A percentile compares a stretch with the other conserved stretches of the same genome.
Evolutionary conservation across 2,797 vertebrate species (phyloP).

Genomic region (Cossypha niveicapilla): DNA sequence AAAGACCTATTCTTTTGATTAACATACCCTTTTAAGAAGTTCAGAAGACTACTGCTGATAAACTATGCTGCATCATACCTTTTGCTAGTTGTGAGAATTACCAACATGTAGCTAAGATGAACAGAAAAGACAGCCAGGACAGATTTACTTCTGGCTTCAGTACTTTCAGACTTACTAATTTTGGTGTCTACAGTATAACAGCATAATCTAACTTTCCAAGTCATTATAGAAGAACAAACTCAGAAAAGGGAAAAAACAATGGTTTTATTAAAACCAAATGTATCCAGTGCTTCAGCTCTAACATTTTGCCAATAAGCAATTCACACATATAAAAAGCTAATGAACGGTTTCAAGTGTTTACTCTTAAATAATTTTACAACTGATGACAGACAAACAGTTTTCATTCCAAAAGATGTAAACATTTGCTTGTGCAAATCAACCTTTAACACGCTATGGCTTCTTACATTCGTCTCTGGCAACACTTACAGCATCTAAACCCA

Average conservation of each 20-base stretch:
- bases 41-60: background rate
- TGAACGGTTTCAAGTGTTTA: conserved; percentile 52
- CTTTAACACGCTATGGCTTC: conserved; percentile 67
- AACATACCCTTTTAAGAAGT: background rate
- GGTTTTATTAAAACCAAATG: conserved; percentile 58
- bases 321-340: conserved; percentile 16
- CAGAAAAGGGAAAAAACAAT: background rate
- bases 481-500: background rate
- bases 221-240: background rate
- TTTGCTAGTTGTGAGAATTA: background rate
- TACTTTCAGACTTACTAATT: background rate
- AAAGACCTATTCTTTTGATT: background rate
- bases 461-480: conserved; percentile 13
- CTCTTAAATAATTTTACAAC: conserved; percentile 65
- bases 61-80: background rate
- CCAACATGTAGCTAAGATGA: background rate
- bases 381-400: conserved; percentile 43
- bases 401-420: conserved; percentile 45
- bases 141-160: background rate
- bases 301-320: conserved; percentile 18
- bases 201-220: background rate
- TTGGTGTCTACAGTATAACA: background rate
- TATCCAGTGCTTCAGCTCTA: conserved; percentile 6
- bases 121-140: background rate
- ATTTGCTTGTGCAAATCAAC: conserved; percentile 69